A percentile compares a stretch with the other conserved stretches of the same genome.
Evolutionary conservation across 2,797 vertebrate genomes (phyloP).

Genomic region (Cephalopachus bancanus): DNA sequence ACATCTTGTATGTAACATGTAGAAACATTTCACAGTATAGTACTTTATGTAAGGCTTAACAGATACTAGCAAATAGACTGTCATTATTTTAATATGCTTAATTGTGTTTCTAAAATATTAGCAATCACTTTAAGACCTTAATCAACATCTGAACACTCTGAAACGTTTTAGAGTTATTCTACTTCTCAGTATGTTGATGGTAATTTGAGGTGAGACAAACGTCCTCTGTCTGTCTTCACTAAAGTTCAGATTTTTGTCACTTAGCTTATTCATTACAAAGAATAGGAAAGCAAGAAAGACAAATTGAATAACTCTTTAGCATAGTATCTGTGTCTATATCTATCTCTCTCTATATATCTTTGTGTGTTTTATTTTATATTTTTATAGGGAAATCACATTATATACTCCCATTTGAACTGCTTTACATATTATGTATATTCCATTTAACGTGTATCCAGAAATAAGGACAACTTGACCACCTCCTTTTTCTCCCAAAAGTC

Average conservation of each 20-base stretch:
- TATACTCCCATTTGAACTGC: background rate
- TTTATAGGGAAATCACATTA: background rate
- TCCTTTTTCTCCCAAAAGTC: background rate
- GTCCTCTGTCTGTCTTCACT: background rate
- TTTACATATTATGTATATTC: background rate
- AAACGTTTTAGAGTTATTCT: background rate
- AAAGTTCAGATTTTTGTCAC: background rate
- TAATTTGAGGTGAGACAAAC: background rate
- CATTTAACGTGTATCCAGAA: background rate
- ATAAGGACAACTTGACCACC: background rate
- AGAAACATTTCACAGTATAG: background rate
- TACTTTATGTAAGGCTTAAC: background rate
- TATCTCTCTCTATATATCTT: background rate
- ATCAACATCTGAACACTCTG: background rate
- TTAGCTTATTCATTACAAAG: background rate
- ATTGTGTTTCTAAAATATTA: background rate
- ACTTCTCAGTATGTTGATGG: background rate
- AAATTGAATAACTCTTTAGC: background rate
- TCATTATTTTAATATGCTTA: background rate
- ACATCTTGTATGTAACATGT: background rate
- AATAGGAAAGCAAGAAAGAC: background rate
- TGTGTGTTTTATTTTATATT: background rate
- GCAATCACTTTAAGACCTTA: background rate
- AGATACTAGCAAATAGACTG: slow-evolving; percentile 6
- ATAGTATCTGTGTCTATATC: background rate